phyloP scores from a whole-genome alignment of 1,140 invertebrate genomes.

The Drosophila guanche region DNA sequence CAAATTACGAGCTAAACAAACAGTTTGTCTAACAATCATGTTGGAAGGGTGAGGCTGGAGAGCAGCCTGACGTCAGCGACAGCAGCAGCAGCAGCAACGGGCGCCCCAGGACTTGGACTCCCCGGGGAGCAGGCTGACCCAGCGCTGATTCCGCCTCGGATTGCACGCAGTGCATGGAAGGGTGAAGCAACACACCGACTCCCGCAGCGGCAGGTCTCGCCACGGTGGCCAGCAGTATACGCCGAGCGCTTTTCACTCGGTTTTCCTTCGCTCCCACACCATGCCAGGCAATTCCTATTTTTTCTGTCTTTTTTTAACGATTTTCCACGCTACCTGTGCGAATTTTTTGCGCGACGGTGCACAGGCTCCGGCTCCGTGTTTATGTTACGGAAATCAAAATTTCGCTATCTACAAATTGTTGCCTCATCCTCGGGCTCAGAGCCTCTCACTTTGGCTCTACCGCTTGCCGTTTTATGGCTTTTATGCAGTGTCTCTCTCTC shows the following conservation, averaged over 20 bases:
- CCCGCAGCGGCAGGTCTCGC: conserved; percentile 58
- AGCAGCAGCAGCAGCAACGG: conserved; percentile 1
- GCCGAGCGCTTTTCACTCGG: conserved; percentile 27
- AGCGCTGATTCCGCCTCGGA: conserved; percentile 60
- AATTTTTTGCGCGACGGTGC: conserved; percentile 75
- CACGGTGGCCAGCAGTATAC: conserved; percentile 43
- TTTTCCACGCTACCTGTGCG: conserved; percentile 82
- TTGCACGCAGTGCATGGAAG: conserved; percentile 63
- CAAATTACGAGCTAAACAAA: conserved; percentile 58
- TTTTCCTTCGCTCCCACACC: conserved; percentile 27
- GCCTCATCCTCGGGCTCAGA: conserved; percentile 37
- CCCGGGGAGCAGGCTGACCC: conserved; percentile 47
- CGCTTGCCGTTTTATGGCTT: conserved; percentile 76
- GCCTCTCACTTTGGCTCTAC: conserved; percentile 52
- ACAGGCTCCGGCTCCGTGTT: conserved; percentile 67
- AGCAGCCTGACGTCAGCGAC: conserved; percentile 55
- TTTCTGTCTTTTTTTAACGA: conserved; percentile 59
- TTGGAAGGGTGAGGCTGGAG: conserved; percentile 16
- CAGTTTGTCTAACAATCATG: conserved; percentile 31
- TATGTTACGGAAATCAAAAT: conserved; percentile 82
- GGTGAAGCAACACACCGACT: conserved; percentile 61
- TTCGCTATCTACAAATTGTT: conserved; percentile 77
- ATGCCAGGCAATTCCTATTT: conserved; percentile 9
- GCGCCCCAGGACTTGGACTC: conserved; percentile 68
- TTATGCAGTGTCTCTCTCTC: conserved; percentile 25